A percentile compares a stretch with the other conserved stretches of the same genome.
These are phyloP conservation scores for Silurus glanis DNA, from an alignment of 2,113 vertebrate genomes.

Conservation along the genomic window DNA sequence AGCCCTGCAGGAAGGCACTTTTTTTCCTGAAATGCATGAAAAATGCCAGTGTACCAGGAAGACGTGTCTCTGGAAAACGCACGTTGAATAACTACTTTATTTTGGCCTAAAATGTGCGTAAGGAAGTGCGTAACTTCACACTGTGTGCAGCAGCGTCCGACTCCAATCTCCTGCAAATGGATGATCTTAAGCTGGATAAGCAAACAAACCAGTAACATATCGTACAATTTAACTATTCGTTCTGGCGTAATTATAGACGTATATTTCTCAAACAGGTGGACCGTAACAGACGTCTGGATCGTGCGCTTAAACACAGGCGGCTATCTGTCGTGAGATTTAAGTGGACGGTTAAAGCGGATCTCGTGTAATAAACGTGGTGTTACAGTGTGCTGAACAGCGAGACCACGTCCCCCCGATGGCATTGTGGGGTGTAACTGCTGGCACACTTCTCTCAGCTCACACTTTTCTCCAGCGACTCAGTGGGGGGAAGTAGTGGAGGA, in stretches of 20 bases:
- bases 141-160: slow-evolving; percentile 1
- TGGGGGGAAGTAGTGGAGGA: background rate
- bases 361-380: background rate
- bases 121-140: slow-evolving; percentile 39
- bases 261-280: background rate
- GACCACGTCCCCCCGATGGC: slow-evolving; percentile 27
- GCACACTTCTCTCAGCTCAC: slow-evolving; percentile 1
- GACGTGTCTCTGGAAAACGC: background rate
- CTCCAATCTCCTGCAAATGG: background rate
- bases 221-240: background rate
- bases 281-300: background rate
- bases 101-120: slow-evolving; percentile 17
- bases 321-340: background rate
- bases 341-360: background rate
- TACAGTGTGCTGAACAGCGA: background rate
- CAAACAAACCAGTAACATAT: background rate
- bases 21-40: slow-evolving; percentile 19
- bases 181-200: slow-evolving; percentile 6
- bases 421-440: slow-evolving; percentile 20
- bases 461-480: slow-evolving; percentile 12
- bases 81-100: slow-evolving; percentile 13
- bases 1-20: slow-evolving; percentile 38
- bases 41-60: slow-evolving; percentile 33
- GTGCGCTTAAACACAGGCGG: background rate
- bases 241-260: background rate